Evolutionary conservation across 2,888 invertebrate species (phyloP).

Genomic region (Dilophus febrilis): DNA sequence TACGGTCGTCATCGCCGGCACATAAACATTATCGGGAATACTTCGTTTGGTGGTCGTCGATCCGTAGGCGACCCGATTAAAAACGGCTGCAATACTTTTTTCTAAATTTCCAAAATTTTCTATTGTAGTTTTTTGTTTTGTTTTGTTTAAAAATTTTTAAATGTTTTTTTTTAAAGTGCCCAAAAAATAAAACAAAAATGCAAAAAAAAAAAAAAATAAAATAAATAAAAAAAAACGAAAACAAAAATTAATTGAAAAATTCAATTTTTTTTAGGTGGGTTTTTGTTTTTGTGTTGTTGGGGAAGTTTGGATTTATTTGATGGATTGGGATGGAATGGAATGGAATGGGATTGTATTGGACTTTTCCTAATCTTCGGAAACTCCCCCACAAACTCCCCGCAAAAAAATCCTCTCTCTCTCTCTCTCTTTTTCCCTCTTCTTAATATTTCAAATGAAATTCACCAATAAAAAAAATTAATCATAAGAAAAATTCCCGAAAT

Average conservation of each 20-base stretch:
- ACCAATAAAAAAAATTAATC: too few species aligned
- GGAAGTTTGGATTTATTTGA: too few species aligned
- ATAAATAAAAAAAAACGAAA: background rate
- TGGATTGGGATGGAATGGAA: conserved; percentile 1
- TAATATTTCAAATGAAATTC: too few species aligned
- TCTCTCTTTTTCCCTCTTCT: too few species aligned
- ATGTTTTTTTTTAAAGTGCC: too few species aligned
- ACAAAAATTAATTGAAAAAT: background rate
- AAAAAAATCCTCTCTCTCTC: too few species aligned
- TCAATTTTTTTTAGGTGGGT: background rate
- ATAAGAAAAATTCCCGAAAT: too few species aligned
- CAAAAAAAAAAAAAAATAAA: background rate
- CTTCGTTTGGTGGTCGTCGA: conserved; percentile 49
- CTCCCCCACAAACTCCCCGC: too few species aligned
- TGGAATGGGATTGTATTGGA: background rate
- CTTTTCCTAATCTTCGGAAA: too few species aligned
- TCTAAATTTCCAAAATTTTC: conserved; percentile 42
- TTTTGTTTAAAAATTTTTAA: too few species aligned
- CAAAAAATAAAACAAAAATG: background rate
- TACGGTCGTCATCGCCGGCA: conserved; percentile 42
- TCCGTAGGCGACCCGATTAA: conserved; percentile 51
- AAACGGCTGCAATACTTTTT: conserved; percentile 46
- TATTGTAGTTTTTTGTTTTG: too few species aligned
- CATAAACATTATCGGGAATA: conserved; percentile 42
- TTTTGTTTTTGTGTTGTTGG: too few species aligned